phyloP scores from a whole-genome alignment of 2,888 invertebrate genomes.

The Girardia tigrina region DNA sequence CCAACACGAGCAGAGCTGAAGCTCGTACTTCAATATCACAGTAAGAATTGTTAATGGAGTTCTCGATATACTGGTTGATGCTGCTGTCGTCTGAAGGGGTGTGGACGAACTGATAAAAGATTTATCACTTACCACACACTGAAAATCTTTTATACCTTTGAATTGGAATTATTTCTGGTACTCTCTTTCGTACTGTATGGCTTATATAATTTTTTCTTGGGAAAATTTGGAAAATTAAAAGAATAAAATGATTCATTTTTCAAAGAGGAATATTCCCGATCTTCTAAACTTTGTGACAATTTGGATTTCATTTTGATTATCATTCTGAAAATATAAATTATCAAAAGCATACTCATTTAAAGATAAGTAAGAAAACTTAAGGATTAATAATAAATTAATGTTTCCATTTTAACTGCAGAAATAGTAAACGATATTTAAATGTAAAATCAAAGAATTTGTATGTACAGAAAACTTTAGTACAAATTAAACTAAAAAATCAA shows the following conservation, averaged over 20 bases:
- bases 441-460: no score
- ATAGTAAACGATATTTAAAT: neutral
- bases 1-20: neutral
- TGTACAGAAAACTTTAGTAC: no score
- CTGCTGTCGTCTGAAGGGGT: neutral
- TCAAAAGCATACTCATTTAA: no score
- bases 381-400: neutral
- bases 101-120: neutral
- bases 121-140: no score
- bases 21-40: neutral
- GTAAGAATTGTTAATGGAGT: neutral
- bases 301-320: neutral
- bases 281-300: neutral
- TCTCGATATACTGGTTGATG: neutral
- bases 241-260: neutral
- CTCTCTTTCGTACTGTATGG: slow-evolving; percentile 16
- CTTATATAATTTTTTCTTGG: neutral
- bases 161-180: neutral
- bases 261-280: no score
- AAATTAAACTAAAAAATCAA: no score
- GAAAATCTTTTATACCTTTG: neutral
- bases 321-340: neutral
- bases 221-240: neutral
- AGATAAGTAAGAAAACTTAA: no score
- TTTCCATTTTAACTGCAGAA: neutral